Conservation (phyloP, 2,797 vertebrate genomes). For the Antennarius maculatus region DNA sequence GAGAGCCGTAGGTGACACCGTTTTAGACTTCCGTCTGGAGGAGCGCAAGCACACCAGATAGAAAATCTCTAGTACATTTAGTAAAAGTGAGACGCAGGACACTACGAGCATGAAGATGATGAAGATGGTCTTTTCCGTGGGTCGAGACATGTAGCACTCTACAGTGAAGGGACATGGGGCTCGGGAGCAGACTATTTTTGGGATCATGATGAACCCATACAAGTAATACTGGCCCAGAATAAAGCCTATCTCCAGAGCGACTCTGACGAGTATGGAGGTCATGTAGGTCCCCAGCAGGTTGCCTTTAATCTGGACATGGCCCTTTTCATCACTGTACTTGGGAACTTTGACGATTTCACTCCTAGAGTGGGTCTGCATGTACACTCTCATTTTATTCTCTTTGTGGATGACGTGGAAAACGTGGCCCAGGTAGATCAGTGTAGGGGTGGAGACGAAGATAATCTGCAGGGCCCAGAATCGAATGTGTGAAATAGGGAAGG, state of each 20-base stretch:
- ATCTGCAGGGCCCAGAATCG: conserved; percentile 97
- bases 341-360: conserved; percentile 40
- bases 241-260: conserved; percentile 91
- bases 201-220: conserved; percentile 90
- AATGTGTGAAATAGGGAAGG: conserved; percentile 95
- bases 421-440: conserved; percentile 91
- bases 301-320: conserved; percentile 87
- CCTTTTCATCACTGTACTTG: conserved; percentile 80
- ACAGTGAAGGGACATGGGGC: conserved; percentile 91
- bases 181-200: conserved; percentile 85
- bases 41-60: conserved; percentile 87
- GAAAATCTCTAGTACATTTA: conserved; percentile 92
- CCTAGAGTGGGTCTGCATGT: conserved; percentile 60
- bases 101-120: conserved; percentile 95
- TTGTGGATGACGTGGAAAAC: conserved; percentile 91
- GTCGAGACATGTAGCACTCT: conserved; percentile 96
- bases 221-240: conserved; percentile 93
- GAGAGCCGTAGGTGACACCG: not conserved
- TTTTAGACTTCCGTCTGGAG: conserved; percentile 30
- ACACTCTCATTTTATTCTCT: conserved; percentile 90
- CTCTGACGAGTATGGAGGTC: conserved; percentile 89
- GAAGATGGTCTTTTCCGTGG: conserved; percentile 97
- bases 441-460: conserved; percentile 92
- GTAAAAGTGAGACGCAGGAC: conserved; percentile 87
- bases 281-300: conserved; percentile 91